Conservation (phyloP, 2,888 invertebrate species). For the Dendrolimus pini region DNA sequence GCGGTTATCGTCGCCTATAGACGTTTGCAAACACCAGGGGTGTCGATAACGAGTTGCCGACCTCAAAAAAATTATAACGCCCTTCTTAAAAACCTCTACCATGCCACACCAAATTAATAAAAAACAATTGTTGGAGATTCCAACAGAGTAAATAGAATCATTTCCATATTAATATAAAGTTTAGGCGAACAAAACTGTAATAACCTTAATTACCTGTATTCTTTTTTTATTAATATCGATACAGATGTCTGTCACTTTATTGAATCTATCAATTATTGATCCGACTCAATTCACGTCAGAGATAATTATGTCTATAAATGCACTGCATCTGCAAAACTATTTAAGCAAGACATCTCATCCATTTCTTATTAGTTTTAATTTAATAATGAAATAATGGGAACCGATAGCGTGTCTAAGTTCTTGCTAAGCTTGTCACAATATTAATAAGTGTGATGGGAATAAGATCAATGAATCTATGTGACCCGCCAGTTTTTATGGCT, state of each 20-base stretch:
- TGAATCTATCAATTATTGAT: conserved; percentile 7
- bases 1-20: too few relatives aligned
- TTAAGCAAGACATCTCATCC: not conserved
- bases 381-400: not conserved
- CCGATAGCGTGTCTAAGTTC: not conserved
- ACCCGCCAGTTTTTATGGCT: conserved; percentile 28
- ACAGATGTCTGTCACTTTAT: not conserved
- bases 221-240: too few relatives aligned
- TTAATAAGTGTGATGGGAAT: conserved; percentile 9
- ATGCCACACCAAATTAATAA: too few relatives aligned
- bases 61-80: too few relatives aligned
- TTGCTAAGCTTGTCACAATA: conserved; percentile 8
- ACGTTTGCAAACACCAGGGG: too few relatives aligned
- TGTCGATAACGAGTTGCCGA: too few relatives aligned
- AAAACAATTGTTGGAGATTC: too few relatives aligned
- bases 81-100: too few relatives aligned
- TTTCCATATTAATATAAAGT: too few relatives aligned
- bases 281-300: conserved; percentile 54
- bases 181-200: too few relatives aligned
- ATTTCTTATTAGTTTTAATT: not conserved
- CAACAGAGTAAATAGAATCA: too few relatives aligned
- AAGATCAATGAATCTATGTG: conserved; percentile 3
- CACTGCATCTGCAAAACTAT: conserved; percentile 9
- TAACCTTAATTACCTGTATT: too few relatives aligned
- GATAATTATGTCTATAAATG: conserved; percentile 60